Evolutionary conservation across 1,140 invertebrate genomes (phyloP), one percentile per base, ranked within the genome.

Genomic region (Platyscapa corneri): DNA sequence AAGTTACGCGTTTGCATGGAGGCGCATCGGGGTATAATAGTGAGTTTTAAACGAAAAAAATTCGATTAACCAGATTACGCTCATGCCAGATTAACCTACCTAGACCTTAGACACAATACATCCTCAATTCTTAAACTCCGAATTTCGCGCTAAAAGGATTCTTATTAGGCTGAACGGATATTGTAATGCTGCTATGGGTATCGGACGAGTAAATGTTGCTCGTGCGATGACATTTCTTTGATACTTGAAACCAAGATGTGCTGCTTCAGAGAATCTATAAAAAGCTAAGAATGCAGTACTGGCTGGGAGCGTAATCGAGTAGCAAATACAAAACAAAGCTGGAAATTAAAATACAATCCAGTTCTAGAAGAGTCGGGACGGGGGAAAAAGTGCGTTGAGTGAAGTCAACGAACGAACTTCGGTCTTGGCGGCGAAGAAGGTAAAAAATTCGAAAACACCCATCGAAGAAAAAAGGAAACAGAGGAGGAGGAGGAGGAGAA

Each of bases 331-430:
- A 65, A 32, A 27, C 32, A 30, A 81, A 75, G 1, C 46, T 77
- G n/a, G 49, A 77, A 53, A 23, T 70, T 82, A 56, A 67, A 82
- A 82, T 70, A 82, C 46, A 82, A 82, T 82, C 42, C 80, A 82
- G 65, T 72, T 82, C 65, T 34, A 39, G 42, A 82, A 53, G 65
- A 46, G 30, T 23, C 7, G 23, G 53, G 14, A 67, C 0, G 8
- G 1, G 6, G 1, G 20, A 12, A 81, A 81, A 80, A 65, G 67
- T 46, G 37, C 2, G 34, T 0, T 3, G 23, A 49, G 64, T 49
- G 64, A 67, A 81, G 39, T 32, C 60, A 81, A 65, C 78, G 39
- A 30, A 42, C 60, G 27, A 65, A 81, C 64, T 49, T 81, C 39
- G 49, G 37, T 39, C 78, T 81, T 14, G n/a, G 67, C 32, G 32